Percentiles rank a stretch among this genome's conserved stretches.
Conservation (phyloP, 1,140 invertebrate species). For the Hesperophylax magnus region DNA sequence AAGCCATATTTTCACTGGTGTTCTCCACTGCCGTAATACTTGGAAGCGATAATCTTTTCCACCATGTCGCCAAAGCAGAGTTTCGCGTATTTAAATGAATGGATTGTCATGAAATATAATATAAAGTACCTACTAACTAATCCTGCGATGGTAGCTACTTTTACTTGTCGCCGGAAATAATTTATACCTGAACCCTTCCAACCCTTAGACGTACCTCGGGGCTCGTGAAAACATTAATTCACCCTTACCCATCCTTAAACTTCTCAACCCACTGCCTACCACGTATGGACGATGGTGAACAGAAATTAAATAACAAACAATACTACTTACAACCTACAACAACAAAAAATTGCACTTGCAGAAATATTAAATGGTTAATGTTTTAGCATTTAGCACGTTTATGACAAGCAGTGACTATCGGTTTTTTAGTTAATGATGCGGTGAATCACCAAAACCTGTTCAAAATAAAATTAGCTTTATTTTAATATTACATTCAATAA, state of each 20-base stretch:
- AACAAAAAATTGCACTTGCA: too few species aligned
- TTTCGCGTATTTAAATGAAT: not conserved
- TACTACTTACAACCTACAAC: too few species aligned
- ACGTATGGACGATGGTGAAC: not conserved
- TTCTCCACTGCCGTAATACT: not conserved
- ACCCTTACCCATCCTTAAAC: not conserved
- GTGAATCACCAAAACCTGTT: too few species aligned
- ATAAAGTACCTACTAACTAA: conserved; percentile 15
- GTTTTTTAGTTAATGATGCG: too few species aligned
- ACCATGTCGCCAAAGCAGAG: not conserved
- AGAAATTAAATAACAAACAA: too few species aligned
- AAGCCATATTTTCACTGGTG: not conserved
- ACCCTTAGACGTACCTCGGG: not conserved
- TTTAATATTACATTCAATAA: too few species aligned
- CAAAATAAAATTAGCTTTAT: too few species aligned
- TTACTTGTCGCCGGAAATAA: conserved; percentile 7
- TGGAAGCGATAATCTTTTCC: not conserved
- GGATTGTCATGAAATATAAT: conserved; percentile 14
- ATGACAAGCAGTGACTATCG: too few species aligned
- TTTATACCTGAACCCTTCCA: conserved; percentile 12
- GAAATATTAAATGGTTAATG: too few species aligned
- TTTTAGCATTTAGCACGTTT: too few species aligned
- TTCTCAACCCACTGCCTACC: not conserved
- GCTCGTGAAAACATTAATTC: conserved; percentile 17
- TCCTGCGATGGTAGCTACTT: not conserved